phyloP scores from a whole-genome alignment of 2,888 invertebrate genomes.

The Stenolophus ochropezus region DNA sequence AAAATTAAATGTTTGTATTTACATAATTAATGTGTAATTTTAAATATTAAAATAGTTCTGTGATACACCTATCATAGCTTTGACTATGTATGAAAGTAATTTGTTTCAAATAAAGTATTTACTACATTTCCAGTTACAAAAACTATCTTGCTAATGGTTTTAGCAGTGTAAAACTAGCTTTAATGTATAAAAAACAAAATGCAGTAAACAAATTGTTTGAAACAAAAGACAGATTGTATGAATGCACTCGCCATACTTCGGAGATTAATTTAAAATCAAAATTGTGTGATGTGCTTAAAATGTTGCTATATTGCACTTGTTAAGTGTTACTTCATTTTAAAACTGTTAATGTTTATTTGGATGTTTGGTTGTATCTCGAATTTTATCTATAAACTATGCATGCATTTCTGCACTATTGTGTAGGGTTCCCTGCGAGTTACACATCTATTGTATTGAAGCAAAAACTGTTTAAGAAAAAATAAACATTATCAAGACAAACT shows the following conservation, averaged over 20 bases:
- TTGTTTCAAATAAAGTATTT: constrained; percentile 6
- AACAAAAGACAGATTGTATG: not conserved
- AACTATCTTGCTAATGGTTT: not conserved
- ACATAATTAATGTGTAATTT: constrained; percentile 56
- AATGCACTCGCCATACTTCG: constrained; percentile 34
- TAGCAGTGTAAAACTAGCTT: not conserved
- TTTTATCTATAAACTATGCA: constrained; percentile 55
- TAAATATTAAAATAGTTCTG: constrained; percentile 60
- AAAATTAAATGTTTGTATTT: constrained; percentile 56
- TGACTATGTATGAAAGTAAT: constrained; percentile 48
- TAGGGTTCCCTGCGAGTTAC: constrained; percentile 30
- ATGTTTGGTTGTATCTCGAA: constrained; percentile 49
- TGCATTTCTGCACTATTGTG: constrained; percentile 57
- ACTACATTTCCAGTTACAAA: not conserved
- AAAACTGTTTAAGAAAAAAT: constrained; percentile 52
- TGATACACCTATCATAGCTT: constrained; percentile 60
- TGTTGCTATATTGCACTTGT: constrained; percentile 52
- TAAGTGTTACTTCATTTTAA: constrained; percentile 52
- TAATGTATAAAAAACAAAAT: not conserved
- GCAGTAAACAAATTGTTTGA: not conserved
- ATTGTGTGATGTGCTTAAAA: constrained; percentile 49
- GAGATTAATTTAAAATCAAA: constrained; percentile 38
- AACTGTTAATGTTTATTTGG: constrained; percentile 53
- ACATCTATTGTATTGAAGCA: constrained; percentile 48
- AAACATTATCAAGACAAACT: constrained; percentile 27